Base-by-base conservation (phyloP, 2,888 invertebrate genomes). In the Caenorhabditis zanzibari region DNA sequence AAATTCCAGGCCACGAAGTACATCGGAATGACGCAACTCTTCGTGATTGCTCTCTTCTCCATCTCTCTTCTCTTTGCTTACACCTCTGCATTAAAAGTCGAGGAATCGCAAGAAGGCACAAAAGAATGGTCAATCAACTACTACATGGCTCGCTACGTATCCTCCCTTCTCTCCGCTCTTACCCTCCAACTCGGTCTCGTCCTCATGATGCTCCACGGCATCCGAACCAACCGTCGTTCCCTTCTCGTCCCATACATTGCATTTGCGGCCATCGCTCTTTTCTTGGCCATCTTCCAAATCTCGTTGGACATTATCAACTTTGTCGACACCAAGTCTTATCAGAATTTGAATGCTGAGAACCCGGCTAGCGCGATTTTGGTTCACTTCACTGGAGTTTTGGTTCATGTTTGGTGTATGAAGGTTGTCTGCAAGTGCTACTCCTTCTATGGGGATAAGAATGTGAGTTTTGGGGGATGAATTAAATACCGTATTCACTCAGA, bases 391-490 rank as follows among this genome's bases (percentile, higher is more conserved):
- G 91, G 91, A 19, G 88, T 91, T 26, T 77, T 92, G 73, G 88
- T 91, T 79, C 91, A 91, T 80, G 85, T 88, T 26, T 91, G 91
- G 91, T 91, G 91, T 74, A 86, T 92, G 79, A 86, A 88, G 54
- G 90, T 91, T 68, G 88, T 91, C 66, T 92, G 92, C 90, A 86
- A 90, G 58, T 91, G 91, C 86, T 91, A 91, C 81, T 90, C 89
- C 24, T 92, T 84, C 83, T 87, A 90, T 66, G 92, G 91, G 52
- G 91, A 91, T 71, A 91, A 91, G 87, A 92, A 91, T 86, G 90
- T 91, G n/a, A 80, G 82, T 68, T 52, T 64, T 22, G 9, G 14
- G 49, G 7, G 44, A n/a, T 14, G 44, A 9, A 5, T 44, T 14
- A 9, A 14, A 14, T 44, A n/a, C n/a, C n/a, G n/a, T n/a, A n/a